These are phyloP conservation scores for Ormyrus labotus DNA, from an alignment of 2,888 invertebrate genomes.

Conservation along the genomic window DNA sequence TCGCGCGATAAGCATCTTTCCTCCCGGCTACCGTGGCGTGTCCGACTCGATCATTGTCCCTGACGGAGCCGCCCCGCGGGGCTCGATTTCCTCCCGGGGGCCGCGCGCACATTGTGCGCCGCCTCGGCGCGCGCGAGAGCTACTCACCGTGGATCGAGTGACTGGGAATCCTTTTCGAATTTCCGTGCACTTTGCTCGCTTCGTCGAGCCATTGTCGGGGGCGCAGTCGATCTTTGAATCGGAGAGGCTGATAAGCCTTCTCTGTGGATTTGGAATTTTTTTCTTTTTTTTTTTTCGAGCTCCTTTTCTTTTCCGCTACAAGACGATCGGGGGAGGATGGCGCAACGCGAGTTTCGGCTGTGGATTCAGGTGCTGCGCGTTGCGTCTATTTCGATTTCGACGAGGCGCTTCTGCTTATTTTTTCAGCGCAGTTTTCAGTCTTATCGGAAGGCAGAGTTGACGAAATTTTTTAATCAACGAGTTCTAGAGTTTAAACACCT, in stretches of 20 bases:
- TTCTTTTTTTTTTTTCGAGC: background rate
- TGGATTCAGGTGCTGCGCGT: too few relatives aligned
- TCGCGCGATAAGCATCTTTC: slow-evolving; percentile 31
- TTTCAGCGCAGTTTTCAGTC: too few relatives aligned
- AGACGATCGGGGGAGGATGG: too few relatives aligned
- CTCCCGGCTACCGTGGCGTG: slow-evolving; percentile 4
- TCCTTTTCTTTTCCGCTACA: background rate
- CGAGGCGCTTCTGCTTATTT: too few relatives aligned
- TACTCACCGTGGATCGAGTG: slow-evolving; percentile 23
- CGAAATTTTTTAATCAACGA: too few relatives aligned
- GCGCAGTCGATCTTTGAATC: slow-evolving; percentile 15
- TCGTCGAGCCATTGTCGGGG: background rate
- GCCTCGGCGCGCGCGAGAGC: background rate
- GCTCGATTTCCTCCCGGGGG: slow-evolving; percentile 23
- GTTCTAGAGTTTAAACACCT: too few relatives aligned
- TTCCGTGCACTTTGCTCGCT: slow-evolving; percentile 38
- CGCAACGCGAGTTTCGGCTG: too few relatives aligned
- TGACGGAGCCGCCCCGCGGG: background rate
- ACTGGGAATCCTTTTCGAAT: slow-evolving; percentile 53
- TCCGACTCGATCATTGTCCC: slow-evolving; percentile 22
- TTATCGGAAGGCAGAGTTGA: too few relatives aligned
- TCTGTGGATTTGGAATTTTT: slow-evolving; percentile 1
- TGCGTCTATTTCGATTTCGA: too few relatives aligned
- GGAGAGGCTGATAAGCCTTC: slow-evolving; percentile 23
- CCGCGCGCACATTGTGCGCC: background rate